A percentile compares a stretch with the other conserved stretches of the same genome.
These are phyloP conservation scores for Cheilosia soror DNA, from an alignment of 2,888 invertebrate genomes.

Conservation along the genomic window DNA sequence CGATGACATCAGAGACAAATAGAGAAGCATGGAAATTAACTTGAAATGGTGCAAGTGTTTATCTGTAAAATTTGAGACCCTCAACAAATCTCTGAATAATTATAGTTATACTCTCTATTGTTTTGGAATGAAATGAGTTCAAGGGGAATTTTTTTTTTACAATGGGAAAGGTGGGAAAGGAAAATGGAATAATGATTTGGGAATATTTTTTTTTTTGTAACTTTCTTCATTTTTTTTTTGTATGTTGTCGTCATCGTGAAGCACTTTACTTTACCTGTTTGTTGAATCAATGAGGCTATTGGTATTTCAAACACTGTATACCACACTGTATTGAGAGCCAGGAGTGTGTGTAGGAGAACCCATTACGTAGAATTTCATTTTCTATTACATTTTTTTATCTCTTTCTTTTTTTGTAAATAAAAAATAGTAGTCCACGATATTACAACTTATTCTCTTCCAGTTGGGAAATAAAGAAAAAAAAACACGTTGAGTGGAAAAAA, in stretches of 20 bases:
- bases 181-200: conserved; percentile 38
- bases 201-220: conserved; percentile 47
- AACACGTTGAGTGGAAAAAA: background rate
- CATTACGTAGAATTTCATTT: conserved; percentile 62
- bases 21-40: conserved; percentile 52
- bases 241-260: conserved; percentile 72
- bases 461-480: conserved; percentile 61
- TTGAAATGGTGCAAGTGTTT: conserved; percentile 65
- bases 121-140: conserved; percentile 52
- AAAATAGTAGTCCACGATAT: conserved; percentile 59
- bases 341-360: conserved; percentile 71
- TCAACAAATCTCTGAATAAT: conserved; percentile 54
- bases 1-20: conserved; percentile 53
- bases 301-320: conserved; percentile 72
- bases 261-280: conserved; percentile 75
- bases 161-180: background rate
- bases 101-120: conserved; percentile 25
- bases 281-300: conserved; percentile 74
- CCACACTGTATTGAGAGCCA: conserved; percentile 73
- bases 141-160: conserved; percentile 26
- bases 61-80: conserved; percentile 71
- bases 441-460: conserved; percentile 66
- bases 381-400: conserved; percentile 52
- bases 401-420: conserved; percentile 40
- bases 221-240: conserved; percentile 43